phyloP scores from a whole-genome alignment of 2,113 vertebrate genomes.

The Antechinus stuartii region DNA sequence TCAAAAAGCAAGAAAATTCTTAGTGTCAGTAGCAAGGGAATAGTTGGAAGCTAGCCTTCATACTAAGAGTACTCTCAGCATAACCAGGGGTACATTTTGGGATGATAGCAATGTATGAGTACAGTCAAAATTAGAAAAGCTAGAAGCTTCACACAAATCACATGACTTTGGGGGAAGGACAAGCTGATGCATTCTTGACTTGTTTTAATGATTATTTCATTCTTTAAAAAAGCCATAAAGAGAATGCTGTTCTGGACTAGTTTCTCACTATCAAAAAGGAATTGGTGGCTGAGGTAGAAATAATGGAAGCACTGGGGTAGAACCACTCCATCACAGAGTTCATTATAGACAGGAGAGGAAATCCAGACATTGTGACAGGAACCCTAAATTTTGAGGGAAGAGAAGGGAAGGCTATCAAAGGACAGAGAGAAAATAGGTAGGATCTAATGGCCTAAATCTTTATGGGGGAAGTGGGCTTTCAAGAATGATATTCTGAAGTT shows the following conservation, averaged over 20 bases:
- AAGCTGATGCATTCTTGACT: background rate
- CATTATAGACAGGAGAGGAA: background rate
- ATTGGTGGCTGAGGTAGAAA: background rate
- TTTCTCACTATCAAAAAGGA: background rate
- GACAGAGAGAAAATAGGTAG: background rate
- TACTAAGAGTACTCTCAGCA: background rate
- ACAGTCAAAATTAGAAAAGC: background rate
- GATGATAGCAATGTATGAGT: background rate
- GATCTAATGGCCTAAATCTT: background rate
- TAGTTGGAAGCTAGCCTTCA: background rate
- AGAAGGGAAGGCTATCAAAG: background rate
- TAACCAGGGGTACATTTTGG: background rate
- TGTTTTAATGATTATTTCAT: background rate
- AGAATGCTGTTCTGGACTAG: background rate
- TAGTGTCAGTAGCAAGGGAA: background rate
- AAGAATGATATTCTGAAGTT: background rate
- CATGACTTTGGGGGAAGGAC: background rate
- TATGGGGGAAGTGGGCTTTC: background rate
- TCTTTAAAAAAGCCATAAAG: background rate
- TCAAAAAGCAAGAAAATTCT: background rate
- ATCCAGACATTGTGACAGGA: background rate
- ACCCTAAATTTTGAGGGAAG: background rate
- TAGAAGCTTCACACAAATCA: background rate
- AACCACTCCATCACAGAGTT: background rate
- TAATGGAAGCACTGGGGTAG: background rate